Evolutionary conservation across 2,797 vertebrate genomes (phyloP).

Genomic region (Acomys russatus): DNA sequence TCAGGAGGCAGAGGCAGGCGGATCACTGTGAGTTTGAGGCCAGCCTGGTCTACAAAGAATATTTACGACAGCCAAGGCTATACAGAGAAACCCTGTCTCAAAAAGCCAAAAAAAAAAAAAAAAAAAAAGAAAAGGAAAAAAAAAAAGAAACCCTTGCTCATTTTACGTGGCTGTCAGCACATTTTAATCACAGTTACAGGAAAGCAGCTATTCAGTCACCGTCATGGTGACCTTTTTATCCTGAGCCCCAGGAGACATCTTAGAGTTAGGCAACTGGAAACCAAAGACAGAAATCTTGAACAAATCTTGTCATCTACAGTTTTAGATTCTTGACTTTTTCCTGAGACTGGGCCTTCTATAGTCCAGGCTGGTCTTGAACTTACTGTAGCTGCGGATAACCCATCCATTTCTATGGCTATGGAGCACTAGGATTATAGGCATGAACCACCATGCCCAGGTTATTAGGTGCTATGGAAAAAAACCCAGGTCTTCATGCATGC

Average conservation of each 20-base stretch:
- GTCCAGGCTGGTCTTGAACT: not conserved
- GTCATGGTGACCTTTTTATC: not conserved
- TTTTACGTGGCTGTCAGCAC: not conserved
- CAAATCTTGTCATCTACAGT: not conserved
- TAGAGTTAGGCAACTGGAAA: slow-evolving; percentile 6
- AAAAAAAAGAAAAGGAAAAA: too few relatives aligned
- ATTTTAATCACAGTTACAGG: not conserved
- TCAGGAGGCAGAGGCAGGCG: too few relatives aligned
- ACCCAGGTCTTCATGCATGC: not conserved
- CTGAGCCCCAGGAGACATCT: not conserved
- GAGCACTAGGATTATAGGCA: not conserved
- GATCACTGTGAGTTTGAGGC: too few relatives aligned
- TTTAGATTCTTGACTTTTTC: not conserved
- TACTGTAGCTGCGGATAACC: not conserved
- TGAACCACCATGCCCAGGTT: not conserved
- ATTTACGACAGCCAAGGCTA: too few relatives aligned
- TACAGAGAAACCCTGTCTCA: too few relatives aligned
- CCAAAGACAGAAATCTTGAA: not conserved
- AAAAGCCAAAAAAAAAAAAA: too few relatives aligned
- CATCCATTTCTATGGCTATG: not conserved
- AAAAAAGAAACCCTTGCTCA: too few relatives aligned
- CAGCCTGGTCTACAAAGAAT: too few relatives aligned
- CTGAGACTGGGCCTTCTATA: not conserved
- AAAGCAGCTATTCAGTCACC: not conserved
- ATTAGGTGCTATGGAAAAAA: too few relatives aligned